Conservation (phyloP, 2,113 vertebrate species). For the Chunga burmeisteri region DNA sequence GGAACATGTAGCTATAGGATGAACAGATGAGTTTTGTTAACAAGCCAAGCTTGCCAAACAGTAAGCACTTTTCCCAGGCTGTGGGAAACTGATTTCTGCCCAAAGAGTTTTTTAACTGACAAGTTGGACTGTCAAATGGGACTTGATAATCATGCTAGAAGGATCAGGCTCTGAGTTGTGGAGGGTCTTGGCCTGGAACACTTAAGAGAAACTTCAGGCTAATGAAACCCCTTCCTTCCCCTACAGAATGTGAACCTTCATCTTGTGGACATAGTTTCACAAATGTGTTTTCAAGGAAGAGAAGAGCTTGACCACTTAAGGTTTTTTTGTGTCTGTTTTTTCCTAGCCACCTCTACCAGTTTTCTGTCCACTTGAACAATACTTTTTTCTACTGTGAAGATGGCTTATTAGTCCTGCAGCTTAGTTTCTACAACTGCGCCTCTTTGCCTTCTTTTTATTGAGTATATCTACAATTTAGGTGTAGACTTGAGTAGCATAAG, state of each 20-base stretch:
- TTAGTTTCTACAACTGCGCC: not conserved
- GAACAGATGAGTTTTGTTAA: not conserved
- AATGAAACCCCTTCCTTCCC: not conserved
- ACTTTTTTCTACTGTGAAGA: not conserved
- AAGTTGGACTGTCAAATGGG: not conserved
- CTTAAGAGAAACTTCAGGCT: not conserved
- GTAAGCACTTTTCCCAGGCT: not conserved
- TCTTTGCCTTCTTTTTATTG: not conserved
- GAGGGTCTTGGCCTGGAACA: not conserved
- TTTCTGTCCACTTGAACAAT: not conserved
- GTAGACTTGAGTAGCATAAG: not conserved
- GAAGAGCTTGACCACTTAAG: not conserved
- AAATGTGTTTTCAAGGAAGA: not conserved
- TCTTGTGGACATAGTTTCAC: too few relatives aligned
- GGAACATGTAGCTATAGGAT: not conserved
- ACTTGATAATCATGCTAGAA: not conserved
- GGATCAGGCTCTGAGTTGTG: not conserved
- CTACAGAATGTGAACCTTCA: fast-evolving
- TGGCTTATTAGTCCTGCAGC: not conserved
- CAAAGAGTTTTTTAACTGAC: not conserved
- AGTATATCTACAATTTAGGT: not conserved
- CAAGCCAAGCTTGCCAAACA: not conserved
- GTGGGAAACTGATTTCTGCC: not conserved
- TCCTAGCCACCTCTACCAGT: not conserved
- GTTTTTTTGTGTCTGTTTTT: not conserved